These are phyloP conservation scores for Lamprologus ornatipinnis DNA, from an alignment of 2,113 vertebrate species.

Conservation along the genomic window DNA sequence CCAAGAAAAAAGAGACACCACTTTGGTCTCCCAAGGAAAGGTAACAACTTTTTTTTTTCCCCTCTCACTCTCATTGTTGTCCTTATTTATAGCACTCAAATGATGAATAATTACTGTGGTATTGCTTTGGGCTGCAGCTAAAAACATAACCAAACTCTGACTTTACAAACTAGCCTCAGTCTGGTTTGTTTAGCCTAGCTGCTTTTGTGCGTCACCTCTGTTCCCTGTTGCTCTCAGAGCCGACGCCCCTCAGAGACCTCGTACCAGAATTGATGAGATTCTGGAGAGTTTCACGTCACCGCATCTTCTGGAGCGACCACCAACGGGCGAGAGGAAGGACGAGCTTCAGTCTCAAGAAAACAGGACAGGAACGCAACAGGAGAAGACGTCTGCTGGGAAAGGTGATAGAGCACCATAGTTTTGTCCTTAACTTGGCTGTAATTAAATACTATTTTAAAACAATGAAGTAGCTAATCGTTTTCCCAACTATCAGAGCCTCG, in stretches of 20 bases:
- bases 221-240: slow-evolving; percentile 21
- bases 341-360: slow-evolving; percentile 46
- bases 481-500: background rate
- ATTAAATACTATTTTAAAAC: background rate
- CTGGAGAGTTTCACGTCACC: slow-evolving; percentile 69
- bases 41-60: slow-evolving; percentile 6
- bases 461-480: background rate
- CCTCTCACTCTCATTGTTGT: background rate
- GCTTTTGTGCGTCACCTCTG: background rate
- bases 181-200: background rate
- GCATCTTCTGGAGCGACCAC: slow-evolving; percentile 63
- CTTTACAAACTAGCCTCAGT: background rate
- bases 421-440: background rate
- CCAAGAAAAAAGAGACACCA: slow-evolving; percentile 34
- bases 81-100: slow-evolving; percentile 7
- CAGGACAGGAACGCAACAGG: background rate
- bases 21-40: slow-evolving; percentile 46
- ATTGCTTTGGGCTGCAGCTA: background rate
- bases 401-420: slow-evolving; percentile 4
- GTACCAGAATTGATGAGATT: slow-evolving; percentile 80
- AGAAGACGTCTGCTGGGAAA: slow-evolving; percentile 43
- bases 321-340: slow-evolving; percentile 62
- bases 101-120: slow-evolving; percentile 23
- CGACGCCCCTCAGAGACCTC: slow-evolving; percentile 67
- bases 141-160: background rate